Evolutionary conservation across 2,797 vertebrate genomes (phyloP).

Genomic region (Ceryle rudis): DNA sequence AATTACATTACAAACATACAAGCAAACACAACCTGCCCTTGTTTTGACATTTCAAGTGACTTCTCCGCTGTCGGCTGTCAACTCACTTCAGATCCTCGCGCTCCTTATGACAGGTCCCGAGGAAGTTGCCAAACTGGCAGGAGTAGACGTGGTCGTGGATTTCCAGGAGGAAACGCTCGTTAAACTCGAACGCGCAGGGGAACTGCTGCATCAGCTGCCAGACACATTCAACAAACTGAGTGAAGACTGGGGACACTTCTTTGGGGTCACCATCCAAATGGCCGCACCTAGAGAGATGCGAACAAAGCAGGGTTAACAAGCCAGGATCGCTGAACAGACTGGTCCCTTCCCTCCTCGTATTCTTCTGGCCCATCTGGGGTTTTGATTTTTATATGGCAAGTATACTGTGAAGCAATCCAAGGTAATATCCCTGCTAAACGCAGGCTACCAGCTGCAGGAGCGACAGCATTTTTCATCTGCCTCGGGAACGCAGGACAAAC

Average conservation of each 20-base stretch:
- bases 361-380: neutral
- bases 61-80: neutral
- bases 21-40: neutral
- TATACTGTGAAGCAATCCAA: neutral
- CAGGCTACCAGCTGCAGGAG: neutral
- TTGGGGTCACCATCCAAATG: conserved; percentile 84
- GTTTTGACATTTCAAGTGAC: neutral
- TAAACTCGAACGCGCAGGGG: conserved; percentile 84
- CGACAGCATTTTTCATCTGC: neutral
- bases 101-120: conserved; percentile 85
- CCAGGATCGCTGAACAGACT: neutral
- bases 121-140: conserved; percentile 88
- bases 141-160: conserved; percentile 85
- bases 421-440: neutral
- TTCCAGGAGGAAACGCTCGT: conserved; percentile 81
- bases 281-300: conserved; percentile 77
- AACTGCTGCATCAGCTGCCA: conserved; percentile 88
- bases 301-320: neutral
- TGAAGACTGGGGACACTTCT: conserved; percentile 86
- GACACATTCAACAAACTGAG: conserved; percentile 85
- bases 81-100: conserved; percentile 82
- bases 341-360: accelerated
- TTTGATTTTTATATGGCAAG: neutral
- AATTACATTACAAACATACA: neutral
- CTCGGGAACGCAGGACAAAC: neutral